These are phyloP conservation scores for Calcarius ornatus DNA, from an alignment of 2,113 vertebrate genomes.

Conservation along the genomic window DNA sequence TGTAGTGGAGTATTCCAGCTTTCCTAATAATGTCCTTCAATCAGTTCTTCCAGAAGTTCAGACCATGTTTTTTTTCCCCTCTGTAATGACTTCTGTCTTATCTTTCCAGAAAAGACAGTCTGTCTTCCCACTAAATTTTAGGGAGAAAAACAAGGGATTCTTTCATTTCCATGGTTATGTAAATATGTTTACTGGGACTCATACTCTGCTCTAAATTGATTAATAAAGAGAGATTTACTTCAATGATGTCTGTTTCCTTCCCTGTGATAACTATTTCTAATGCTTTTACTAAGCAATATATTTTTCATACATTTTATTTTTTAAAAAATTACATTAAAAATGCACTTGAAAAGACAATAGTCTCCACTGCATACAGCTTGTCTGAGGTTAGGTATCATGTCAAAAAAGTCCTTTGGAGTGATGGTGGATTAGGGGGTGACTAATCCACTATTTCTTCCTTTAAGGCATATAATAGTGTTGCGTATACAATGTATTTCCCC, in stretches of 20 bases:
- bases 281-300: not conserved
- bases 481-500: not conserved
- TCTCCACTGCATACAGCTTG: not conserved
- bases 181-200: not conserved
- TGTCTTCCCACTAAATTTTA: not conserved
- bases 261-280: not conserved
- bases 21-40: not conserved
- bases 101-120: not conserved
- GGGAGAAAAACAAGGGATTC: not conserved
- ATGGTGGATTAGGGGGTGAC: not conserved
- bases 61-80: not conserved
- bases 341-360: not conserved
- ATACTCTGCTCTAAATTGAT: not conserved
- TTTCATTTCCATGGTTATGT: not conserved
- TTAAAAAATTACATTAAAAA: not conserved
- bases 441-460: not conserved
- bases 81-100: not conserved
- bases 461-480: not conserved
- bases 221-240: not conserved
- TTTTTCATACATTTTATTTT: not conserved
- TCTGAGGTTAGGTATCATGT: not conserved
- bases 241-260: not conserved
- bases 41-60: not conserved
- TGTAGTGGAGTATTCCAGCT: not conserved
- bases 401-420: not conserved